Evolutionary conservation across 2,797 vertebrate species (phyloP).

Genomic region (Chiloscyllium punctatum): DNA sequence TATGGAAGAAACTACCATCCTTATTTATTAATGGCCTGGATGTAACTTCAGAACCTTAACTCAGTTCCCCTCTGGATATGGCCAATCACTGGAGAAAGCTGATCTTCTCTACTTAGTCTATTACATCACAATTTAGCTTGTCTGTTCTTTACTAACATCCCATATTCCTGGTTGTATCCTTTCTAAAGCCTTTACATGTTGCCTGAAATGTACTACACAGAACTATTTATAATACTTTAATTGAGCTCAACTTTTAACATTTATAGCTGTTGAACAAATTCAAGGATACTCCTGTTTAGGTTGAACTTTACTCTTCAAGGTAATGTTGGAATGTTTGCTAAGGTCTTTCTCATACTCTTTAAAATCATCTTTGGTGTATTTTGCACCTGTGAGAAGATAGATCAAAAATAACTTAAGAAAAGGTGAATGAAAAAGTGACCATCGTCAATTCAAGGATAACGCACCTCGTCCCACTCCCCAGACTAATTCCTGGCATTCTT

Average conservation of each 20-base stretch:
- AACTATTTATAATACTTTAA: neutral
- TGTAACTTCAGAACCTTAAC: too few species aligned
- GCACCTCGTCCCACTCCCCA: neutral
- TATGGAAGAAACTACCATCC: too few species aligned
- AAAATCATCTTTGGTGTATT: slow-evolving; percentile 89
- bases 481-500: neutral
- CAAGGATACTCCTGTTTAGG: slow-evolving; percentile 91
- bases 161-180: neutral
- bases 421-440: neutral
- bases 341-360: slow-evolving; percentile 85
- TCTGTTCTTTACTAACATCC: neutral
- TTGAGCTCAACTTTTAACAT: neutral
- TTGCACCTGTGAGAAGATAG: slow-evolving; percentile 66
- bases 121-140: neutral
- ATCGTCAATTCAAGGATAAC: neutral
- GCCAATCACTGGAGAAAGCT: neutral
- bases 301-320: slow-evolving; percentile 81
- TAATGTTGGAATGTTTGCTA: slow-evolving; percentile 72
- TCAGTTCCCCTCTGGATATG: too few species aligned
- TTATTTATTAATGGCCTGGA: too few species aligned
- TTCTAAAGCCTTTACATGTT: neutral
- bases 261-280: neutral
- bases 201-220: too few species aligned
- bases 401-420: neutral
- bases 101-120: neutral